Evolutionary conservation across 1,140 invertebrate genomes (phyloP), one percentile per base, ranked within the genome.

Genomic region (Saccostrea glomerata): DNA sequence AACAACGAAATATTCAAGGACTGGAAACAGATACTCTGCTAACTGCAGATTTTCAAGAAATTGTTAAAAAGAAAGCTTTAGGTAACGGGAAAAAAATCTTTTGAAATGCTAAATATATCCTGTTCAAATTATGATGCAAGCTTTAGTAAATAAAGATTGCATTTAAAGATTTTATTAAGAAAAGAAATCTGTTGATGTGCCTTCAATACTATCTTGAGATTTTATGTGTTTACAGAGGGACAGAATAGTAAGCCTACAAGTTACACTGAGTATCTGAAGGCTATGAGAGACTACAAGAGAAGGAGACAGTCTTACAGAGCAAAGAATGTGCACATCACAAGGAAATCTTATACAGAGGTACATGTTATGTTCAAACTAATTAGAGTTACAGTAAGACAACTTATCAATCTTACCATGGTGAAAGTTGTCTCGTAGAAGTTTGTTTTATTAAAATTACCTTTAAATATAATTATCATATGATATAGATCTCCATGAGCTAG

Each of bases 281-380:
- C 92, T 86, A 88, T 92, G 66, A 82, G 94, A 85, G 94, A 95
- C 85, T 92, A 93, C 84, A 94, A 94, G 58, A 89, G 94, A n/a
- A 87, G 94, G 40, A 84, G 94, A 20, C 94, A 94, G 88, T 92
- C 93, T 1, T 95, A 95, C 85, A 88, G 94, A 73, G 94, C 94
- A 6, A 95, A 95, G 85, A 95, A 95, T 91, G 94, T 95, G 11
- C 94, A 95, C 83, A 94, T 93, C 58, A 95, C 94, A 0, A 94
- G 92, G 84, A 95, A 95, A 84, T 93, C 93, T n/a, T 94, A 95
- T 83, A 95, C 93, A 30, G 94, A 95, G 90, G 94, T 94, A 88
- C 86, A 70, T 17, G 20, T 36, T 20, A 73, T 82, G 0, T 70
- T 17, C 47, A 47, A 9, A 47, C 47, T 47, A 2, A 47, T 47